Percentiles rank a stretch among this genome's conserved stretches.
Evolutionary conservation across 2,888 invertebrate genomes (phyloP).

Genomic region (Scaptomyza parva): DNA sequence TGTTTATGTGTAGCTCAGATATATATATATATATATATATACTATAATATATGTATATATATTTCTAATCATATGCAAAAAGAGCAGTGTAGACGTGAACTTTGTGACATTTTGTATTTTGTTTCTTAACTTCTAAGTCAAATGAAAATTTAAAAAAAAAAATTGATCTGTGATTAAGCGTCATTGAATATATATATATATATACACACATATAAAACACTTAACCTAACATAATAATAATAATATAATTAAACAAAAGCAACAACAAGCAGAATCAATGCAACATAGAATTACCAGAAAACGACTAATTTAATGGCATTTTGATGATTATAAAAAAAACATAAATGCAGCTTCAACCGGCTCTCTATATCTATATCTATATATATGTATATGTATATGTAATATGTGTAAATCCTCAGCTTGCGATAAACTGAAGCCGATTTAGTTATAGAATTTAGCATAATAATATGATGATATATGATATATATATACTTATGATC

Average conservation of each 20-base stretch:
- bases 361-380: conserved; percentile 4
- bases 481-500: conserved; percentile 64
- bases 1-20: conserved; percentile 46
- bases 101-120: conserved; percentile 63
- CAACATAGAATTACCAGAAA: conserved; percentile 34
- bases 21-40: conserved; percentile 15
- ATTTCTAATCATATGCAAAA: conserved; percentile 11
- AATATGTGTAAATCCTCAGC: conserved; percentile 46
- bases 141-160: conserved; percentile 76
- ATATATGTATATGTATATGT: neutral
- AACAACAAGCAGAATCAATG: conserved; percentile 42
- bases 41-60: too few species aligned
- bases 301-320: conserved; percentile 38
- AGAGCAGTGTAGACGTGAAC: conserved; percentile 34
- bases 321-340: conserved; percentile 23
- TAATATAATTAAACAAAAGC: conserved; percentile 27
- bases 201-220: conserved; percentile 7
- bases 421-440: conserved; percentile 51
- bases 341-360: conserved; percentile 37
- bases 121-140: conserved; percentile 77
- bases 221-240: conserved; percentile 38
- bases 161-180: conserved; percentile 78
- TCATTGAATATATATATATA: conserved; percentile 73
- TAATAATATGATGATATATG: conserved; percentile 42
- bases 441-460: conserved; percentile 62